Evolutionary conservation across 2,797 vertebrate species (phyloP), one percentile per base, ranked within the genome.

Genomic region (Rhinella marina): DNA sequence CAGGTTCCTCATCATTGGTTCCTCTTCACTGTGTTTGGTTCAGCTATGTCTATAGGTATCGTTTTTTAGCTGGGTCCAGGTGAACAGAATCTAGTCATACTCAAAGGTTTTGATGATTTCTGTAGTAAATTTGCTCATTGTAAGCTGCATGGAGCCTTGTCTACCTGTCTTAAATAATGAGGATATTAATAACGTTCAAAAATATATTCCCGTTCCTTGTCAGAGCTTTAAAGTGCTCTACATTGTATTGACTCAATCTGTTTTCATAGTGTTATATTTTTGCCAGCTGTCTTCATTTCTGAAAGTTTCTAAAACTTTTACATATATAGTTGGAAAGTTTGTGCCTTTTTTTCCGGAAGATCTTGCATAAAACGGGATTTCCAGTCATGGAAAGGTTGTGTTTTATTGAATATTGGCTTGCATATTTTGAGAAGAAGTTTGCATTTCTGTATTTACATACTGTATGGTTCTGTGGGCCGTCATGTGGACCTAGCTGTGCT

Each of bases 121-220:
- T 41, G 16, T 72, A 41, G 27, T 72, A 72, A 72, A 41, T 19
- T 16, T 4, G 29, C 17, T 72, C 16, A 7, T 19, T 72, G 68
- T 72, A 72, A 41, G 68, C 68, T 32, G 25, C 13, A 27, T 68
- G n/a, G n/a, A 68, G 64, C 27, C 32, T 41, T 32, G 3, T 29
- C 66, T 70, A 19, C 29, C 29, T 72, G 68, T 27, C 64, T 72
- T 32, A 72, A 17, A 41, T 72, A 72, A 41, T 72, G 68, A 72
- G 68, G 68, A 72, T 72, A 72, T 72, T 72, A 41, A 41, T 41
- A 72, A 72, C 29, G 41, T 72, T 72, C 29, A 72, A 72, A 72
- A 72, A 72, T 72, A 32, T 41, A 17, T 41, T 72, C 68, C 68
- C 68, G 32, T 72, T 72, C 32, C 16, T 72, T 72, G 29, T 41